Percentiles rank a stretch among this genome's conserved stretches.
These are phyloP conservation scores for Epizoanthus scotinus DNA, from an alignment of 92 coral and sea anemone genomes.

Conservation along the genomic window DNA sequence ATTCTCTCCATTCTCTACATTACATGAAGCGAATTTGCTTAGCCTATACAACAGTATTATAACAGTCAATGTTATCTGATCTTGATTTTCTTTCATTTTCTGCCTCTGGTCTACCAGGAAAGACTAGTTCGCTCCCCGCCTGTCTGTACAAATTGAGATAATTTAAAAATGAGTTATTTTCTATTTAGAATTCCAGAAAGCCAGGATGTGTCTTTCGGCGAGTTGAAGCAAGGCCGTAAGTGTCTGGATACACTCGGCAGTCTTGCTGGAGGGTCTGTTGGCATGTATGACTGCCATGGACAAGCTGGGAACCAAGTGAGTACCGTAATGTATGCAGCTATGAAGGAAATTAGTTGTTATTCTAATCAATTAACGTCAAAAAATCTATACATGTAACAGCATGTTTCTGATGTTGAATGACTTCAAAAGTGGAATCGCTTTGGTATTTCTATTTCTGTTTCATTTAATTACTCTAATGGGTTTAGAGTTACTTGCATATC, in stretches of 20 bases:
- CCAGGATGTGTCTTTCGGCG: conserved; percentile 91
- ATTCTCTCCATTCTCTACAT: too few species aligned
- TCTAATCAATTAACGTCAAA: too few species aligned
- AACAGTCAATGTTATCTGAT: background rate
- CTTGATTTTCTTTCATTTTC: background rate
- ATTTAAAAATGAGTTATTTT: background rate
- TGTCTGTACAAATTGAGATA: background rate
- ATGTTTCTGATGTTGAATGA: background rate
- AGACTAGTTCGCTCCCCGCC: background rate
- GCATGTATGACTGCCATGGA: conserved; percentile 90
- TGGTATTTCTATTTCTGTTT: too few species aligned
- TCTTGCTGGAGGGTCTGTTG: conserved; percentile 78
- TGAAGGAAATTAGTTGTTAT: background rate
- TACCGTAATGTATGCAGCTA: background rate
- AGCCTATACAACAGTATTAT: too few species aligned
- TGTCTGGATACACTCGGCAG: conserved; percentile 95
- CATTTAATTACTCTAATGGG: too few species aligned
- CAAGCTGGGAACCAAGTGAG: conserved; percentile 95
- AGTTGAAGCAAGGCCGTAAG: conserved; percentile 83
- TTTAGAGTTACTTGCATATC: too few species aligned
- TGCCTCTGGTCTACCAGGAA: too few species aligned
- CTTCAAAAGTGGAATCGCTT: too few species aligned
- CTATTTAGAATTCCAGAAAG: conserved; percentile 77
- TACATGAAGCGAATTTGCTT: too few species aligned
- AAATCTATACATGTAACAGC: background rate